phyloP scores from a whole-genome alignment of 2,888 invertebrate species.

The Eumerus sabulonum region DNA sequence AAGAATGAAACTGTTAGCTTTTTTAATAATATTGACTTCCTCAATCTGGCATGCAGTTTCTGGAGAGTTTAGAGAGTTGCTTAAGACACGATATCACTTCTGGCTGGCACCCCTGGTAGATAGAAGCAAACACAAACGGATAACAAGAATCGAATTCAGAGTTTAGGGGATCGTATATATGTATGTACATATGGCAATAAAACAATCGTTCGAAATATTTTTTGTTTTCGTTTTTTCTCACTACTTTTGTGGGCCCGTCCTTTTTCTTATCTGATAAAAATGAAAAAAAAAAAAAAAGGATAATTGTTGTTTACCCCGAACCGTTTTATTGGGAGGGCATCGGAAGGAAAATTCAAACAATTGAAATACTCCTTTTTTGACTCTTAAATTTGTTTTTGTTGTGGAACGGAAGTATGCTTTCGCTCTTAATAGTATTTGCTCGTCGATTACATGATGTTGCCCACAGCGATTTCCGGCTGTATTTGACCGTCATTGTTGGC shows the following conservation, averaged over 20 bases:
- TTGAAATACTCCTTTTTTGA: conserved; percentile 21
- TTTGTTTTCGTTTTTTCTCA: conserved; percentile 29
- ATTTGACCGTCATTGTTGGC: conserved; percentile 51
- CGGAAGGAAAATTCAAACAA: conserved; percentile 4
- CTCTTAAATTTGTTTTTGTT: conserved; percentile 11
- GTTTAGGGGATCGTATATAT: conserved; percentile 62
- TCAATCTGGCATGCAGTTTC: conserved; percentile 64
- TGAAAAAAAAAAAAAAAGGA: conserved; percentile 64
- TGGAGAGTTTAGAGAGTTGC: conserved; percentile 51
- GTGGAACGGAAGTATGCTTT: conserved; percentile 53
- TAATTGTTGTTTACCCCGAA: conserved; percentile 64
- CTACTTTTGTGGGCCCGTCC: too few species aligned
- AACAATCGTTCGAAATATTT: conserved; percentile 59
- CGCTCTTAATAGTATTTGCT: conserved; percentile 63
- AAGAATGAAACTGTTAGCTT: conserved; percentile 19
- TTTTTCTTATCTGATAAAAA: conserved; percentile 56
- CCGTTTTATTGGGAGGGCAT: conserved; percentile 22
- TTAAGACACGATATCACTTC: conserved; percentile 34
- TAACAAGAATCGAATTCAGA: conserved; percentile 64
- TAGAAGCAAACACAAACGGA: conserved; percentile 33
- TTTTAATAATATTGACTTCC: conserved; percentile 62
- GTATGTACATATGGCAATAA: conserved; percentile 67
- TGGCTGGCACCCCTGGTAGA: conserved; percentile 31
- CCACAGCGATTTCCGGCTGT: conserved; percentile 61
- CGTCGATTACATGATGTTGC: conserved; percentile 66